Conservation (phyloP, 1,140 invertebrate genomes). For the Heliconius eleuchia region DNA sequence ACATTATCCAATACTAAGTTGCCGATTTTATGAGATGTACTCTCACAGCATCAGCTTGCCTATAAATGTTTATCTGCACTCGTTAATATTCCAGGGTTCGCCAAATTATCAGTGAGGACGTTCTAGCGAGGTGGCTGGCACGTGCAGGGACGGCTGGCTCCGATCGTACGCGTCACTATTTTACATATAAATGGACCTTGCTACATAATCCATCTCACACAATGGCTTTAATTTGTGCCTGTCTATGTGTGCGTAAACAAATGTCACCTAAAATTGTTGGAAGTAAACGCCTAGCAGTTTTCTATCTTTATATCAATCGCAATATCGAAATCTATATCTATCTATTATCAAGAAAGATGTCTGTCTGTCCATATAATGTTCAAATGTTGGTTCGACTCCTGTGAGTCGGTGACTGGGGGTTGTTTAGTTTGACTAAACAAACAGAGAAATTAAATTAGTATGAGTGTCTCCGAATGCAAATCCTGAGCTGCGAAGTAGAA, state of each 20-base stretch:
- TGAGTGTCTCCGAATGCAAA: constrained; percentile 76
- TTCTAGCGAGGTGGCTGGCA: constrained; percentile 48
- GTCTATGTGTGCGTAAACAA: constrained; percentile 59
- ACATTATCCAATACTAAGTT: neutral
- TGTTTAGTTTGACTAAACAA: constrained; percentile 72
- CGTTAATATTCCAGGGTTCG: constrained; percentile 21
- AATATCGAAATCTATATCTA: neutral
- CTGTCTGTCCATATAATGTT: constrained; percentile 37
- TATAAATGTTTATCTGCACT: constrained; percentile 35
- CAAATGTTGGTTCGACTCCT: constrained; percentile 48
- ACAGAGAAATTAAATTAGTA: constrained; percentile 78
- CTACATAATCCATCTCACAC: constrained; percentile 75
- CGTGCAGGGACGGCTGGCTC: constrained; percentile 58
- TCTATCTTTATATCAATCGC: neutral
- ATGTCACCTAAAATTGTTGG: constrained; percentile 63
- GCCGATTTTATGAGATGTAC: neutral
- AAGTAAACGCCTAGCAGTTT: constrained; percentile 25
- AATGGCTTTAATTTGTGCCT: constrained; percentile 73
- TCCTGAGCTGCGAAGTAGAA: constrained; percentile 57
- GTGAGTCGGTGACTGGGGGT: constrained; percentile 52
- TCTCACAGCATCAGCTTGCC: neutral
- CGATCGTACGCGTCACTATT: constrained; percentile 74
- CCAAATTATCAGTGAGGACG: constrained; percentile 43
- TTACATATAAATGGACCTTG: constrained; percentile 79
- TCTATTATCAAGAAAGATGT: constrained; percentile 28